Percentiles rank a stretch among this genome's conserved stretches.
Conservation (phyloP, 2,797 vertebrate species). For the Sternarchorhynchus goeldii region DNA sequence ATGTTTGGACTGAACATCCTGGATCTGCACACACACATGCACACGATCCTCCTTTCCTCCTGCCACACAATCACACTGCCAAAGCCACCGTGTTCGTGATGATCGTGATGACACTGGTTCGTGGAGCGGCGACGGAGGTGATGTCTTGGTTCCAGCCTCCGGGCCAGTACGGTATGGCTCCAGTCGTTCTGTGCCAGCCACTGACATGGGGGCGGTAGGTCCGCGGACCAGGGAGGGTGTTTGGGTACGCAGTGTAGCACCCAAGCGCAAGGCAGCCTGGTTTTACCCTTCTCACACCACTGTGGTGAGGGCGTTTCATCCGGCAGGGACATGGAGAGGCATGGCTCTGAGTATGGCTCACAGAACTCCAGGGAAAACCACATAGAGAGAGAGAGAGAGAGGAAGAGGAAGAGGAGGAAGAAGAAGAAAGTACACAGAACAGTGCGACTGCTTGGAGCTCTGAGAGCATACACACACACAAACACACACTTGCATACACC, state of each 20-base stretch:
- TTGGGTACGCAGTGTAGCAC: not conserved
- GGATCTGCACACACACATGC: not conserved
- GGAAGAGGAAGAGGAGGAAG: not conserved
- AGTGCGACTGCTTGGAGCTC: too few species aligned
- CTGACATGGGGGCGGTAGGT: slow-evolving; percentile 11
- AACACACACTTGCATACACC: too few species aligned
- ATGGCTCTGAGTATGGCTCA: not conserved
- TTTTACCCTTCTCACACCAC: not conserved
- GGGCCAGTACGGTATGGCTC: not conserved
- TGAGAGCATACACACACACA: too few species aligned
- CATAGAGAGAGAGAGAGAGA: slow-evolving; percentile 2
- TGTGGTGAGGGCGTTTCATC: not conserved
- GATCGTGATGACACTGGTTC: too few species aligned
- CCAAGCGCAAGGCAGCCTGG: not conserved
- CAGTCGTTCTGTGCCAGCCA: not conserved
- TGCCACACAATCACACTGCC: too few species aligned
- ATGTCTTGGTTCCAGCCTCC: too few species aligned
- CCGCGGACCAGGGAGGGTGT: not conserved
- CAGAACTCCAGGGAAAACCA: slow-evolving; percentile 11
- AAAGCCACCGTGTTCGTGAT: too few species aligned
- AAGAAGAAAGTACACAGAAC: not conserved
- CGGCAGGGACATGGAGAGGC: not conserved
- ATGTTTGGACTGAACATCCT: not conserved
- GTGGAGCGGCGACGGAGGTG: too few species aligned
- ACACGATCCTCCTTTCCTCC: not conserved